phyloP scores from a whole-genome alignment of 2,113 vertebrate species.

The Meles meles region DNA sequence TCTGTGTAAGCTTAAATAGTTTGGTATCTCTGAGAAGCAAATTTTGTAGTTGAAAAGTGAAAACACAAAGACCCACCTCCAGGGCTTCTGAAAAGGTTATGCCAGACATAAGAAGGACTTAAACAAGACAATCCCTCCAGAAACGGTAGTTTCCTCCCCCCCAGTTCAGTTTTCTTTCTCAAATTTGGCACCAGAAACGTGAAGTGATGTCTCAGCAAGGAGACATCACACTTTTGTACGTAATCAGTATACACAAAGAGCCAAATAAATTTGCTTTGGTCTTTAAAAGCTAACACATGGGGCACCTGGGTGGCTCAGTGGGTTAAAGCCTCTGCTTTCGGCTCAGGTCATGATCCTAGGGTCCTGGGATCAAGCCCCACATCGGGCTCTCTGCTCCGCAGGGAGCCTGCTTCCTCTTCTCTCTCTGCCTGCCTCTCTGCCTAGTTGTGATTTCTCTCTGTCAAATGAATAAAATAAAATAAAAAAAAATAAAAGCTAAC shows the following conservation, averaged over 20 bases:
- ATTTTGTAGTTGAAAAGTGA: neutral
- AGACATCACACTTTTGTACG: neutral
- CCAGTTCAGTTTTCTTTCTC: neutral
- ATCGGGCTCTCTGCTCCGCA: too few relatives aligned
- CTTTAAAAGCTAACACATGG: neutral
- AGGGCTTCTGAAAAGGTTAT: neutral
- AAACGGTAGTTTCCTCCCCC: neutral
- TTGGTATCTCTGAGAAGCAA: neutral
- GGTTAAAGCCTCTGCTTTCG: too few relatives aligned
- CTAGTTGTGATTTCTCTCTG: too few relatives aligned
- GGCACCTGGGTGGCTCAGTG: too few relatives aligned
- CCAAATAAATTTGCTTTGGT: conserved; percentile 4
- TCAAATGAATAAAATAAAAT: too few relatives aligned
- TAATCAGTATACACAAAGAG: neutral
- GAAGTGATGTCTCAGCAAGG: neutral
- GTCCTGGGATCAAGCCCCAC: too few relatives aligned
- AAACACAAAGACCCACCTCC: neutral
- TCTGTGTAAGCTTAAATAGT: neutral
- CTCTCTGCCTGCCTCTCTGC: too few relatives aligned
- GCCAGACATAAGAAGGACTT: neutral
- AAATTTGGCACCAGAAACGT: conserved; percentile 9
- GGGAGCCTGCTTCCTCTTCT: too few relatives aligned
- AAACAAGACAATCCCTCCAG: neutral
- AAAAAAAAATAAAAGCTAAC: conserved; percentile 15
- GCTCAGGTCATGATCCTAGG: too few relatives aligned